Evolutionary conservation across 2,888 invertebrate genomes (phyloP), one percentile per base, ranked within the genome.

Genomic region (Ctenicera cuprea): DNA sequence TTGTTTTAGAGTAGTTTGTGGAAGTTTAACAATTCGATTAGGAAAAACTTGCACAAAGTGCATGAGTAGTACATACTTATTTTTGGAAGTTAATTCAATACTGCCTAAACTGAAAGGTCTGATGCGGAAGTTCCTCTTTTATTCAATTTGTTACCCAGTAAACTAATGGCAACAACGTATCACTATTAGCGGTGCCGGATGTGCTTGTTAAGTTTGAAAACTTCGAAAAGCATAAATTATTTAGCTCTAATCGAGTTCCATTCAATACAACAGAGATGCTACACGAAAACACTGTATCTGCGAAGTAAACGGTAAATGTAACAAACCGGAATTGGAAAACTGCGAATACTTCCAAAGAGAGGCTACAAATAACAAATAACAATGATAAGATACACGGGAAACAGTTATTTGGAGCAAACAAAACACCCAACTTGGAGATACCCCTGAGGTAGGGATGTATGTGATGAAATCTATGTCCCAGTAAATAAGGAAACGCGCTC

Each of bases 1-100:
- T 59, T 59, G 59, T 59, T 59, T 37, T 38, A 9, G 20, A 59
- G 59, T 59, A 59, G 59, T 59, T 59, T 41, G 33, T 18, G 12
- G 20, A 18, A 59, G 38, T 59, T 59, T 14, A 20, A 41, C 33
- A 59, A 59, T 59, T 59, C 59, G 8, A 30, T 59, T 59, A 59
- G 7, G 59, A 18, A 38, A 16, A 41, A 59, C 59, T 59, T 38
- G 20, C 20, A 12, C 59, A 59, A 59, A 59, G 59, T 59, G 38
- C 59, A 59, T 59, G 38, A 20, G 38, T 9, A 11, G 8, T 33
- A 33, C 33, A 33, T 45, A 22, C 11, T 52, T 52, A 52, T 52
- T 52, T 52, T 52, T 26, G 52, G 52, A 52, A 52, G 30, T 45
- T 52, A 52, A 52, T 30, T 52, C 26, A 22, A 52, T 52, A 22